phyloP scores from a whole-genome alignment of 1,140 invertebrate genomes.

The Lethrus apterus region DNA sequence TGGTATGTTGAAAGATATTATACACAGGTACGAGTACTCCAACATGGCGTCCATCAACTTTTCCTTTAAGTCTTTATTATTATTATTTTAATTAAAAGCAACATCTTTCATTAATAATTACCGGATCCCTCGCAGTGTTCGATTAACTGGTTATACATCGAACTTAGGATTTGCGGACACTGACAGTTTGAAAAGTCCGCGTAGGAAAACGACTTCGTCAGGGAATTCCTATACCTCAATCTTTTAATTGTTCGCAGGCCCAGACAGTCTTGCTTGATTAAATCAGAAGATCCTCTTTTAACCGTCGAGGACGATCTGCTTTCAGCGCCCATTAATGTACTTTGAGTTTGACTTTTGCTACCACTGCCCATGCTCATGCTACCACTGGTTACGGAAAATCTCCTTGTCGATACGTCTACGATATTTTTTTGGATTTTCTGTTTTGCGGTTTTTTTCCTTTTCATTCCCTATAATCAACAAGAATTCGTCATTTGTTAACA shows the following conservation, averaged over 20 bases:
- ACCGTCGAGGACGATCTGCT: background rate
- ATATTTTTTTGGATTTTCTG: background rate
- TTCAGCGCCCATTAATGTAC: background rate
- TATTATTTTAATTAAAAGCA: constrained; percentile 3
- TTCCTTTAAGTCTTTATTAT: constrained; percentile 32
- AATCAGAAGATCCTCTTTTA: constrained; percentile 1
- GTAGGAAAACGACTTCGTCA: constrained; percentile 40
- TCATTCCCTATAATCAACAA: constrained; percentile 2
- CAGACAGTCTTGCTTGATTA: constrained; percentile 2
- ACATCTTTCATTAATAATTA: constrained; percentile 24
- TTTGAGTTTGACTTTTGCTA: constrained; percentile 1
- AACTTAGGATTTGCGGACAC: constrained; percentile 47
- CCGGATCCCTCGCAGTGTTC: constrained; percentile 50
- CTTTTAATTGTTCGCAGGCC: constrained; percentile 18
- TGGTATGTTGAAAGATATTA: constrained; percentile 44
- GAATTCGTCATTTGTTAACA: background rate
- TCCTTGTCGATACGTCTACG: constrained; percentile 1
- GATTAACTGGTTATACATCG: constrained; percentile 50
- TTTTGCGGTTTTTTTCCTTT: background rate
- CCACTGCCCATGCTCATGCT: background rate
- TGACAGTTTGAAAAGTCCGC: constrained; percentile 46
- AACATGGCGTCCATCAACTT: constrained; percentile 46
- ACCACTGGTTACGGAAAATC: background rate
- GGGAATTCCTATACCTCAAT: constrained; percentile 20
- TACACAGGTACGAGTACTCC: constrained; percentile 47